Conservation (phyloP, 2,113 vertebrate genomes). For the Zosterops hypoxanthus region DNA sequence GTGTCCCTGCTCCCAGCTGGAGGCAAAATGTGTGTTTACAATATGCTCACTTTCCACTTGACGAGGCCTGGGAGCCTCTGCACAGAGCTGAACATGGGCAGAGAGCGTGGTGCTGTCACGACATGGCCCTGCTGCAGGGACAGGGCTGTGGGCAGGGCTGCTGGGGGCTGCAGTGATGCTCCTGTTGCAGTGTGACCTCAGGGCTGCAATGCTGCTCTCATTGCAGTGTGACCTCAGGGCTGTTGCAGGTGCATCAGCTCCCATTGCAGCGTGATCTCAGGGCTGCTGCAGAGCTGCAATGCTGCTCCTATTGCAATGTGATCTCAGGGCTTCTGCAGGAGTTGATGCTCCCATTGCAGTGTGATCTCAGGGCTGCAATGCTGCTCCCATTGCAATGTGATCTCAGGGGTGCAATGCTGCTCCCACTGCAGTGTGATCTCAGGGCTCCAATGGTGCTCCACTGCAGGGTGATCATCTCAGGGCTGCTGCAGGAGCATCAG, state of each 20-base stretch:
- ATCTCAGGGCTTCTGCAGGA: no score
- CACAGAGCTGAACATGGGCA: not conserved
- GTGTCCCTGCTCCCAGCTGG: not conserved
- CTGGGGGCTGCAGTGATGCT: not conserved
- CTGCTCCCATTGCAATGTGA: no score
- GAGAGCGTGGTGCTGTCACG: not conserved
- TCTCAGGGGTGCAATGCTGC: not conserved
- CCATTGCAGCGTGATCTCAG: no score
- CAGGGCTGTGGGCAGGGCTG: not conserved
- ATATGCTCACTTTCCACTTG: slow-evolving; percentile 31
- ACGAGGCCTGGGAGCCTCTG: not conserved
- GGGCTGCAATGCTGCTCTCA: not conserved
- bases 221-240: rapidly evolving
- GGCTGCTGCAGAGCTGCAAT: no score
- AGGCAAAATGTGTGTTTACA: not conserved
- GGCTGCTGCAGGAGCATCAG: not conserved
- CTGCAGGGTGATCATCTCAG: not conserved
- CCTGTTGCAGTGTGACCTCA: rapidly evolving
- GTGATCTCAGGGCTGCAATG: not conserved
- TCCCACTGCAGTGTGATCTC: not conserved
- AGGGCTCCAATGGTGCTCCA: no score
- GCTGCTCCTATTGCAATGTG: no score
- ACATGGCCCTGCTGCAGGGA: not conserved
- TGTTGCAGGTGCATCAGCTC: no score
- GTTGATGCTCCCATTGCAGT: no score